These are phyloP conservation scores for Naja naja DNA, from an alignment of 2,113 vertebrate species.

Conservation along the genomic window DNA sequence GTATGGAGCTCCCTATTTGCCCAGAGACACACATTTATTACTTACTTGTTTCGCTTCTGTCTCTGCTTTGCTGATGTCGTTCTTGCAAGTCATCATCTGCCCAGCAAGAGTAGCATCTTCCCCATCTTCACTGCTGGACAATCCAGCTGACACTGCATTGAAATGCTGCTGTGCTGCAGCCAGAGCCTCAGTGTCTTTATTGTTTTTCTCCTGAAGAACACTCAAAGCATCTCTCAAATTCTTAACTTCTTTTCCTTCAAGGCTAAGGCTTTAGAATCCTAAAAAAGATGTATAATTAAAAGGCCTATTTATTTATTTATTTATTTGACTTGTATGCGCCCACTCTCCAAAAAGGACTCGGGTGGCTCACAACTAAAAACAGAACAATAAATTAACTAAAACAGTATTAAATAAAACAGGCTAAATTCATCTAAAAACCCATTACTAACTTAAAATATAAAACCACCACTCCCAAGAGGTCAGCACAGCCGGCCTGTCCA, in stretches of 20 bases:
- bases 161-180: slow-evolving; percentile 84
- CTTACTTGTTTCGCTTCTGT: slow-evolving; percentile 92
- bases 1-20: not conserved
- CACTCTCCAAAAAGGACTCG: too few relatives aligned
- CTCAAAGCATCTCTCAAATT: slow-evolving; percentile 72
- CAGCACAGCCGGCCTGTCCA: too few relatives aligned
- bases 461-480: too few relatives aligned
- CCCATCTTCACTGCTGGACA: slow-evolving; percentile 85
- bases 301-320: too few relatives aligned
- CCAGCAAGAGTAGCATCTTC: slow-evolving; percentile 84
- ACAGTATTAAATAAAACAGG: too few relatives aligned
- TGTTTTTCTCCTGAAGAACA: slow-evolving; percentile 73
- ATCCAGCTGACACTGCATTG: slow-evolving; percentile 86
- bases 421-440: too few relatives aligned
- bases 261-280: slow-evolving; percentile 83
- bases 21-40: not conserved
- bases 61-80: slow-evolving; percentile 88
- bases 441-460: too few relatives aligned
- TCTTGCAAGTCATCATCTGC: slow-evolving; percentile 94
- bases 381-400: too few relatives aligned
- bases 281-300: slow-evolving; percentile 10
- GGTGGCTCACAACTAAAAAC: too few relatives aligned
- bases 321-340: too few relatives aligned
- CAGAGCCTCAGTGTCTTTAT: slow-evolving; percentile 73
- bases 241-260: slow-evolving; percentile 85